These are phyloP conservation scores for Oncorhynchus tshawytscha DNA, from an alignment of 2,113 vertebrate genomes.

Conservation along the genomic window DNA sequence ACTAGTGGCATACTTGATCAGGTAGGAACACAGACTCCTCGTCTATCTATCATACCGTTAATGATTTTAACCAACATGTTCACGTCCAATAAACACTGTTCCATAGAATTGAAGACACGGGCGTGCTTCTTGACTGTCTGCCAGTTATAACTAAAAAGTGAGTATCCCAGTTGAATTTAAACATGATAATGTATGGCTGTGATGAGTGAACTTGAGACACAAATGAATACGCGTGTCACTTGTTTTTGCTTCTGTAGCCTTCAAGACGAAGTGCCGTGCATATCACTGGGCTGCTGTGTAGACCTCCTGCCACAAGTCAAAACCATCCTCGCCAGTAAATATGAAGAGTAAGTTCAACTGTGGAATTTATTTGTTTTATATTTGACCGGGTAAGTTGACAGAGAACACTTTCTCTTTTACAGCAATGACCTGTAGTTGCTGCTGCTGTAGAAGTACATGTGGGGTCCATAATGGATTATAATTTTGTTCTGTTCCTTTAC, in stretches of 20 bases:
- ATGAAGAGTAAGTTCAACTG: constrained; percentile 87
- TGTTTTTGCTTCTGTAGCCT: constrained; percentile 76
- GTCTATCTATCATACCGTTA: neutral
- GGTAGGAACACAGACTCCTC: constrained; percentile 71
- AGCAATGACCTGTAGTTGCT: no score
- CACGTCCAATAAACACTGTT: neutral
- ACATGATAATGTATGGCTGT: no score
- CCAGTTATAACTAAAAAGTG: constrained; percentile 95
- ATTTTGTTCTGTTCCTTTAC: neutral
- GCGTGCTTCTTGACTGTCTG: constrained; percentile 92
- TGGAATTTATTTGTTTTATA: neutral
- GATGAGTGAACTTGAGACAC: neutral
- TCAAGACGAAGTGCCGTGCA: constrained; percentile 87
- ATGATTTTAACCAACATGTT: neutral
- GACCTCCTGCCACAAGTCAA: constrained; percentile 94
- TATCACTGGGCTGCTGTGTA: constrained; percentile 96
- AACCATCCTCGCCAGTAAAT: constrained; percentile 86
- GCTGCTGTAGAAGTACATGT: neutral
- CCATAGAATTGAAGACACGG: constrained; percentile 90
- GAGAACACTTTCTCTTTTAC: neutral
- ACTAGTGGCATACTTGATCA: constrained; percentile 91
- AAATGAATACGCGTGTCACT: neutral
- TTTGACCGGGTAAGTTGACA: neutral
- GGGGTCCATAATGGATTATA: neutral
- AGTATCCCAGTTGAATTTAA: constrained; percentile 21